Evolutionary conservation across 2,797 vertebrate genomes (phyloP).

Genomic region (Lagodon rhomboides): DNA sequence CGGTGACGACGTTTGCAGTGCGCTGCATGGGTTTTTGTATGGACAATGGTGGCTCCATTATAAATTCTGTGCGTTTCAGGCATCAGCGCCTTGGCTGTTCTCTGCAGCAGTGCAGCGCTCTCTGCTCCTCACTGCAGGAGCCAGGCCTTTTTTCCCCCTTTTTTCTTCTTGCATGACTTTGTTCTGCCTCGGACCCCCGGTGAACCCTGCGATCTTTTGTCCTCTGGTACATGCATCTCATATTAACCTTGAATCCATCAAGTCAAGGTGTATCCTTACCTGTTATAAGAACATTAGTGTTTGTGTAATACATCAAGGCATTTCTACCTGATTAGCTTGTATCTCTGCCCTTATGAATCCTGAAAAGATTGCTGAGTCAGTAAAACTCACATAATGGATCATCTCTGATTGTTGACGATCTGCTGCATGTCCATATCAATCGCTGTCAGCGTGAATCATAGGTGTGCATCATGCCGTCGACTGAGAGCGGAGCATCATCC

Average conservation of each 20-base stretch:
- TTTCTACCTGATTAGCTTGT: conserved; percentile 31
- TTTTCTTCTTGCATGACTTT: conserved; percentile 54
- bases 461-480: conserved; percentile 35
- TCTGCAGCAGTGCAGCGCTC: conserved; percentile 82
- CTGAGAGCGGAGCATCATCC: conserved; percentile 32
- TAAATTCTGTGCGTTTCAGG: conserved; percentile 57
- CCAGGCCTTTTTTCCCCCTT: conserved; percentile 14
- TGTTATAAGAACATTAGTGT: conserved; percentile 21
- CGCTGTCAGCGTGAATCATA: conserved; percentile 28
- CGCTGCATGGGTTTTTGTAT: conserved; percentile 35
- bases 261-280: conserved; percentile 19
- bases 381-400: conserved; percentile 34
- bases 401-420: conserved; percentile 41
- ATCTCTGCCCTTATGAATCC: conserved; percentile 22
- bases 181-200: conserved; percentile 48
- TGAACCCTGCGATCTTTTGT: conserved; percentile 55
- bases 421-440: conserved; percentile 33
- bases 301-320: conserved; percentile 27
- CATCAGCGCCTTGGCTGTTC: conserved; percentile 61
- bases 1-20: conserved; percentile 50
- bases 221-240: conserved; percentile 31
- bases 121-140: conserved; percentile 74
- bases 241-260: conserved; percentile 39
- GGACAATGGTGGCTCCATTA: conserved; percentile 56
- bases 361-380: conserved; percentile 62